A percentile compares a stretch with the other conserved stretches of the same genome.
Evolutionary conservation across 2,113 vertebrate species (phyloP).

Genomic region (Odocoileus hemionus): DNA sequence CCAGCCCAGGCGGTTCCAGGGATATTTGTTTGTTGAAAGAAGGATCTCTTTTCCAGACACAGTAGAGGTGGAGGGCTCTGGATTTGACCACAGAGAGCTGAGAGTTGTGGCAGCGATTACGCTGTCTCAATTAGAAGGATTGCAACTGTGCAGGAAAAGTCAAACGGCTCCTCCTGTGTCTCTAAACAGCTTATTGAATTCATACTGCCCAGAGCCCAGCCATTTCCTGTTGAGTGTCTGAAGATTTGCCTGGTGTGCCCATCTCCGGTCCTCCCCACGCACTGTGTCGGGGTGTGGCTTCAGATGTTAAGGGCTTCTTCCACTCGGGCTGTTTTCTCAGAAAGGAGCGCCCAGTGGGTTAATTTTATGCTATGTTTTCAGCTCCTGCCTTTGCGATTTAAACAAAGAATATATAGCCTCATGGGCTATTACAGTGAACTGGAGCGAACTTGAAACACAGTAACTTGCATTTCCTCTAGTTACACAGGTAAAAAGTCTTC

Average conservation of each 20-base stretch:
- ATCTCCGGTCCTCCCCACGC: not conserved
- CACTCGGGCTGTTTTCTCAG: not conserved
- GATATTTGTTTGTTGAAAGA: conserved; percentile 31
- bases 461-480: not conserved
- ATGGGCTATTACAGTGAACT: not conserved
- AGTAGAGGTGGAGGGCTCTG: not conserved
- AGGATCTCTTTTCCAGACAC: conserved; percentile 30
- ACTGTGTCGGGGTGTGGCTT: not conserved
- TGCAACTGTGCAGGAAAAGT: conserved; percentile 1
- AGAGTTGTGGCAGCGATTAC: not conserved
- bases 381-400: conserved; percentile 1
- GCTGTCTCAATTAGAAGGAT: conserved; percentile 47
- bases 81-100: not conserved
- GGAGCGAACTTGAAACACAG: not conserved
- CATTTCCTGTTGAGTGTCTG: conserved; percentile 61
- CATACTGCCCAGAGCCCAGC: conserved; percentile 35
- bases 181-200: conserved; percentile 51
- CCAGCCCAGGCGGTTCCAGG: not conserved
- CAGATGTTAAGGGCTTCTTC: not conserved
- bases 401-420: conserved; percentile 3
- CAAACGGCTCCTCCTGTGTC: not conserved
- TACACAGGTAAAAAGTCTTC: not conserved
- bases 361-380: not conserved
- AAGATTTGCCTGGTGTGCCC: not conserved
- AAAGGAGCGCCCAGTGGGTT: not conserved